phyloP scores from a whole-genome alignment of 2,113 vertebrate genomes.

The Mus spicilegus region DNA sequence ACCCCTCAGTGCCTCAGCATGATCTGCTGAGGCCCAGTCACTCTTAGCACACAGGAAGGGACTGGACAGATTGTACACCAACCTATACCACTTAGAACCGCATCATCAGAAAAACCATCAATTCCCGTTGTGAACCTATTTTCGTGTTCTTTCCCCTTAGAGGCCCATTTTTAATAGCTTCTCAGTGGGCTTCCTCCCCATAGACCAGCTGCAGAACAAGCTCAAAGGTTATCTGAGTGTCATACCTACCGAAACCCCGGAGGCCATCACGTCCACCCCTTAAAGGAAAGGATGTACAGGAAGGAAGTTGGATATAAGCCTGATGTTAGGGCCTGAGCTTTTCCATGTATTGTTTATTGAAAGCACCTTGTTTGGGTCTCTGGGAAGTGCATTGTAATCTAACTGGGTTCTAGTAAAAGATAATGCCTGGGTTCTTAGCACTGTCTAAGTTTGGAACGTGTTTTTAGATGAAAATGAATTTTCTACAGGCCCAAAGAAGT shows the following conservation, averaged over 20 bases:
- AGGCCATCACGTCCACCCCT: constrained; percentile 10
- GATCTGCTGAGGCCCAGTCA: not conserved
- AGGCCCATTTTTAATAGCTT: constrained; percentile 36
- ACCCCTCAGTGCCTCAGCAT: not conserved
- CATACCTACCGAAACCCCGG: constrained; percentile 52
- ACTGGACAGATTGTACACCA: not conserved
- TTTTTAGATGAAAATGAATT: not conserved
- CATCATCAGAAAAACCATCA: not conserved
- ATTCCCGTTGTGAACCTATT: not conserved
- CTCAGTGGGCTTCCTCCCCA: not conserved
- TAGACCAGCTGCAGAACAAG: not conserved
- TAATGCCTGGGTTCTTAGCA: constrained; percentile 32
- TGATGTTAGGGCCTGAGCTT: constrained; percentile 13
- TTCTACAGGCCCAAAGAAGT: constrained; percentile 30
- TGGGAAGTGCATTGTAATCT: constrained; percentile 68
- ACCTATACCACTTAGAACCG: not conserved
- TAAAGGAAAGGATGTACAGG: constrained; percentile 62
- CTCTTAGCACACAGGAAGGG: not conserved
- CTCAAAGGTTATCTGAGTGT: constrained; percentile 50
- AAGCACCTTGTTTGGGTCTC: constrained; percentile 46
- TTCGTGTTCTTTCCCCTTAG: not conserved
- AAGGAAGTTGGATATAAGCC: constrained; percentile 73
- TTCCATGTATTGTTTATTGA: constrained; percentile 79
- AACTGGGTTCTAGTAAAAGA: constrained; percentile 60
- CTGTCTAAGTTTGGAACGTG: constrained; percentile 57